A percentile compares a stretch with the other conserved stretches of the same genome.
These are phyloP conservation scores for Nannoperca australis DNA, from an alignment of 2,797 vertebrate species.

Conservation along the genomic window DNA sequence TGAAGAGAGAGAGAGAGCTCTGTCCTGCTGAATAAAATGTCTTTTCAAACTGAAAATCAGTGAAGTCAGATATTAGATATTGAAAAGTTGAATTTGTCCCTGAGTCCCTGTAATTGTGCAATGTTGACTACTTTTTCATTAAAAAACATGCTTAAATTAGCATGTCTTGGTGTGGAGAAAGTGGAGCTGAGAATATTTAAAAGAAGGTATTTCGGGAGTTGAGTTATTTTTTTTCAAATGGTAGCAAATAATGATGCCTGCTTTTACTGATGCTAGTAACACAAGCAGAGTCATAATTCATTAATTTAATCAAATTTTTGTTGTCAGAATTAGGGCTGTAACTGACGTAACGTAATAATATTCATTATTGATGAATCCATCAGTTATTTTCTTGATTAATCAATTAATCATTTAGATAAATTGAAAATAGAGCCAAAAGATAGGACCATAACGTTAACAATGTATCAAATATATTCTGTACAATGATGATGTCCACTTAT, in stretches of 20 bases:
- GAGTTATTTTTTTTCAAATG: too few species aligned
- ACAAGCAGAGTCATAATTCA: neutral
- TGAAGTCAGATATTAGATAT: conserved; percentile 37
- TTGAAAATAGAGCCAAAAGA: neutral
- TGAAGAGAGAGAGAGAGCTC: neutral
- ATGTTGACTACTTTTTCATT: conserved; percentile 4
- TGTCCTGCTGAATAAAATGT: conserved; percentile 36
- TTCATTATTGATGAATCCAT: too few species aligned
- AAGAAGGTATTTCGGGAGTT: neutral
- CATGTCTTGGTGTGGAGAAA: neutral
- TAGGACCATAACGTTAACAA: neutral
- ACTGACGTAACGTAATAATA: neutral
- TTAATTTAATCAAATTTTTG: neutral
- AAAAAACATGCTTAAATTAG: neutral
- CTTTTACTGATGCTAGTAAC: neutral
- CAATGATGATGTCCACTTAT: neutral
- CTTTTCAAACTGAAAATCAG: conserved; percentile 29
- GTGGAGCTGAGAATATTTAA: neutral
- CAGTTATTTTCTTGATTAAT: neutral
- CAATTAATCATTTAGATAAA: too few species aligned
- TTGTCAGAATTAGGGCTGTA: neutral
- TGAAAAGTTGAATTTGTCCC: conserved; percentile 30
- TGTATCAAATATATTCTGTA: neutral
- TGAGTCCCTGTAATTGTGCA: conserved; percentile 42
- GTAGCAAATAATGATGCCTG: neutral